These are phyloP conservation scores for Blastomussa wellsi DNA, from an alignment of 92 coral and sea anemone species.

Conservation along the genomic window DNA sequence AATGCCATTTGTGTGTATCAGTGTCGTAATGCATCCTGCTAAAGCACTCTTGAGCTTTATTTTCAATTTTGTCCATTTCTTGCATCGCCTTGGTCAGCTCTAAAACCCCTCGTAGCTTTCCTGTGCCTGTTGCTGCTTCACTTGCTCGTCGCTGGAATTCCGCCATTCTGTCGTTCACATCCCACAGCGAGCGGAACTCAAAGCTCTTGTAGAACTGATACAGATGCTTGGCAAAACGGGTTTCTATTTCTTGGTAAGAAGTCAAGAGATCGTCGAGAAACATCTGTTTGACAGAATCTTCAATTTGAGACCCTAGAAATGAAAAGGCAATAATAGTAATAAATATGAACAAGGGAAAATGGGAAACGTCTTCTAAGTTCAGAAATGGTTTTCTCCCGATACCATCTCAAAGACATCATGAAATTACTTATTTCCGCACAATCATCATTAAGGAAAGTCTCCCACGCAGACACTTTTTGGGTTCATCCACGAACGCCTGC, in stretches of 20 bases:
- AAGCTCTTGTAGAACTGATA: constrained; percentile 37
- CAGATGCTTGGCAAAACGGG: constrained; percentile 20
- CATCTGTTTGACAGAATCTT: constrained; percentile 13
- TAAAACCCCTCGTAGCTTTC: constrained; percentile 27
- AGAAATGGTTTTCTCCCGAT: no score
- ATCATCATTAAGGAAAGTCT: no score
- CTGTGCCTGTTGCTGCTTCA: constrained; percentile 6
- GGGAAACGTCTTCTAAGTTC: no score
- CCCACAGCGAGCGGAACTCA: constrained; percentile 47
- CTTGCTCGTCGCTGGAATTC: constrained; percentile 6
- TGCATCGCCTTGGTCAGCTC: constrained; percentile 23
- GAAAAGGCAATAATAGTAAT: neutral
- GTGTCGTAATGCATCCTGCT: neutral
- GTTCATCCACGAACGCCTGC: no score
- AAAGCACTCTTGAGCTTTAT: neutral
- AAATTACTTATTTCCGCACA: no score
- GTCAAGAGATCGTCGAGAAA: constrained; percentile 37
- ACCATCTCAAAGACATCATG: no score
- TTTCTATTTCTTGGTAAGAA: constrained; percentile 26
- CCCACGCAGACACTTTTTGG: no score
- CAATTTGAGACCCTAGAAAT: constrained; percentile 6
- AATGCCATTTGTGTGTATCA: constrained; percentile 2
- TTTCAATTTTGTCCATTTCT: constrained; percentile 4
- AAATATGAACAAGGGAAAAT: no score
- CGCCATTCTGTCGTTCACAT: constrained; percentile 3